Conservation (phyloP, 1,140 invertebrate species). For the Homarus americanus region DNA sequence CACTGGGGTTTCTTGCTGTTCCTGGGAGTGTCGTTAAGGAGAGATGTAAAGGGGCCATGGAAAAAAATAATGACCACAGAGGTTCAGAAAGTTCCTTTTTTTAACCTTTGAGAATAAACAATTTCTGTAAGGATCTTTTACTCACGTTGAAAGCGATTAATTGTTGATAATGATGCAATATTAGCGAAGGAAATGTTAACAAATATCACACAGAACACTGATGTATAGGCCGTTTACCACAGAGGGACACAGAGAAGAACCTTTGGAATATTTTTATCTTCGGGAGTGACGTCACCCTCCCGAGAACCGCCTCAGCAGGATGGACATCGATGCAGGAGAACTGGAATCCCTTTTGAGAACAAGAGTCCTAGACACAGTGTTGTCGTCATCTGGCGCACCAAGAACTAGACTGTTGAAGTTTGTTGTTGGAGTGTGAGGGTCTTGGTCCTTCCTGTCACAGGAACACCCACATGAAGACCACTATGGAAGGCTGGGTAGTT, state of each 20-base stretch:
- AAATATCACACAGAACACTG: slow-evolving; percentile 57
- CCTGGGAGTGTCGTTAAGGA: slow-evolving; percentile 36
- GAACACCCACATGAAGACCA: background rate
- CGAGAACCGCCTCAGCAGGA: background rate
- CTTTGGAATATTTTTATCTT: background rate
- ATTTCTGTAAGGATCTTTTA: slow-evolving; percentile 4
- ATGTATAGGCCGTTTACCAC: slow-evolving; percentile 42
- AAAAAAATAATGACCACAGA: background rate
- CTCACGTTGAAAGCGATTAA: slow-evolving; percentile 51
- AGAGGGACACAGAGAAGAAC: slow-evolving; percentile 36
- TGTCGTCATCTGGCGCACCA: background rate
- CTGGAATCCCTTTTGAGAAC: background rate
- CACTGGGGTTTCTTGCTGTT: slow-evolving; percentile 41
- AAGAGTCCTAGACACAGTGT: background rate
- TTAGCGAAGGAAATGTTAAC: slow-evolving; percentile 54
- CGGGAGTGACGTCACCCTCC: background rate
- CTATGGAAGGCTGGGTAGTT: slow-evolving; percentile 5
- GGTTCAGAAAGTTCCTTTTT: background rate
- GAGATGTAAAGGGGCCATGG: background rate
- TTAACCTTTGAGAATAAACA: slow-evolving; percentile 4
- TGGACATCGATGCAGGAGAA: background rate
- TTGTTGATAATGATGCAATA: slow-evolving; percentile 51
- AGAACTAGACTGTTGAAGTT: background rate
- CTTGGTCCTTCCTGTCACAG: background rate
- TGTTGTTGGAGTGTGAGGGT: background rate